Evolutionary conservation across 2,888 invertebrate genomes (phyloP).

Genomic region (Philhelius pedissequus): DNA sequence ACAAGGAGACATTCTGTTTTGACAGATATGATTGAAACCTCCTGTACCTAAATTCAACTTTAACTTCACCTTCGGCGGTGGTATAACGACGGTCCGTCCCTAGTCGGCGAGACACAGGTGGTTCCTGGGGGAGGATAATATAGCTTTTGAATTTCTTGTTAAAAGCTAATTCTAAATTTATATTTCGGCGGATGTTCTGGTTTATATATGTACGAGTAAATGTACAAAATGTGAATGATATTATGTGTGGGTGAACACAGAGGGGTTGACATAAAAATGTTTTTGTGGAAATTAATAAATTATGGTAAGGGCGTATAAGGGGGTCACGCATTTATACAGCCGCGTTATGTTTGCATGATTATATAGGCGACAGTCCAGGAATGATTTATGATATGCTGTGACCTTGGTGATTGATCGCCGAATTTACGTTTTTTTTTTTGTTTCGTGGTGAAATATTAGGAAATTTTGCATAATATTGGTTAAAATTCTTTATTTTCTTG

Average conservation of each 20-base stretch:
- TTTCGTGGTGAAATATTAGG: neutral
- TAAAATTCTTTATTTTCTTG: neutral
- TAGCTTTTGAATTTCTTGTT: neutral
- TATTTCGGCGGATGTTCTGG: neutral
- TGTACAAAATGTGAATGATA: too few relatives aligned
- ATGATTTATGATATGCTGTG: constrained; percentile 9
- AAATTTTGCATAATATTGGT: neutral
- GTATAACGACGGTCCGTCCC: fast-evolving
- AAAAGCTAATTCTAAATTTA: neutral
- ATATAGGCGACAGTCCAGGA: constrained; percentile 4
- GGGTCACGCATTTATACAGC: neutral
- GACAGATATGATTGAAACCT: neutral
- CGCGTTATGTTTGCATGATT: neutral
- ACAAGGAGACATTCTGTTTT: neutral
- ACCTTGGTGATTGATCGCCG: constrained; percentile 19
- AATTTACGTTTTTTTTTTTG: too few relatives aligned
- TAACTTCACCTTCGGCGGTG: neutral
- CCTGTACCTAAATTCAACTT: neutral
- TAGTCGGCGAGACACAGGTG: neutral
- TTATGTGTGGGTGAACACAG: neutral
- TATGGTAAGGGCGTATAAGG: neutral
- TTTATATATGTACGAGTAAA: too few relatives aligned
- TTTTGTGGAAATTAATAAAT: constrained; percentile 15
- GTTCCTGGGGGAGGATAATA: neutral
- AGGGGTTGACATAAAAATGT: constrained; percentile 12